phyloP scores from a whole-genome alignment of 2,888 invertebrate genomes.

The Mesorhabditis sp. region DNA sequence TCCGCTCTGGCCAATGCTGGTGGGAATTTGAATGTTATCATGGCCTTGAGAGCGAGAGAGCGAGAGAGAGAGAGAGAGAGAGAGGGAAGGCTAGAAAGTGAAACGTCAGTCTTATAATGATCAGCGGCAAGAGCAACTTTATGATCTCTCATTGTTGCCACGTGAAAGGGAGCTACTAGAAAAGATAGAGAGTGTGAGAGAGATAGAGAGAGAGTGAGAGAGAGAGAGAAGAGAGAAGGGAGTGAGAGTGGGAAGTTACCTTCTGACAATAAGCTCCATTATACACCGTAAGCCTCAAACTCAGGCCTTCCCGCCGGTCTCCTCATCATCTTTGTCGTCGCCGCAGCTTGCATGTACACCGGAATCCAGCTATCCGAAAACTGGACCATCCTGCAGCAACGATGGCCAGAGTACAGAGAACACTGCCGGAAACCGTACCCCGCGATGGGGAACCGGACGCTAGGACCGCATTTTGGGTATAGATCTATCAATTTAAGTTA shows the following conservation, averaged over 20 bases:
- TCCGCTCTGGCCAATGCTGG: conserved; percentile 45
- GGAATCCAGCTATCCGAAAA: conserved; percentile 44
- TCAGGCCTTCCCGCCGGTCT: conserved; percentile 32
- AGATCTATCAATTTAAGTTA: neutral
- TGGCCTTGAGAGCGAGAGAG: no score
- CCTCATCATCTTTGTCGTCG: conserved; percentile 38
- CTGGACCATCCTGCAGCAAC: conserved; percentile 31
- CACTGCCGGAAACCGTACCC: conserved; percentile 55
- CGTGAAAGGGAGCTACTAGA: no score
- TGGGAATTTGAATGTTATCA: conserved; percentile 9
- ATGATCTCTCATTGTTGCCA: no score
- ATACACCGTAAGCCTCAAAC: neutral
- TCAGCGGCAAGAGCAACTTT: no score
- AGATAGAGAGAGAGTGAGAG: no score
- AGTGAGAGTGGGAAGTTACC: no score
- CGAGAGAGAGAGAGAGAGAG: no score
- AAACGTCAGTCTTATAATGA: no score
- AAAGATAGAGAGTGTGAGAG: no score
- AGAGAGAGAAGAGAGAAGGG: no score
- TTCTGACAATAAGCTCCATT: no score
- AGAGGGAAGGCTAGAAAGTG: no score
- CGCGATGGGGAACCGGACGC: conserved; percentile 47
- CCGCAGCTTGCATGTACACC: conserved; percentile 45
- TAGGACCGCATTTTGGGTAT: conserved; percentile 43
- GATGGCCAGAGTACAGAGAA: conserved; percentile 39